A percentile compares a stretch with the other conserved stretches of the same genome.
Conservation (phyloP, 2,113 vertebrate genomes). For the Polyodon spathula region DNA sequence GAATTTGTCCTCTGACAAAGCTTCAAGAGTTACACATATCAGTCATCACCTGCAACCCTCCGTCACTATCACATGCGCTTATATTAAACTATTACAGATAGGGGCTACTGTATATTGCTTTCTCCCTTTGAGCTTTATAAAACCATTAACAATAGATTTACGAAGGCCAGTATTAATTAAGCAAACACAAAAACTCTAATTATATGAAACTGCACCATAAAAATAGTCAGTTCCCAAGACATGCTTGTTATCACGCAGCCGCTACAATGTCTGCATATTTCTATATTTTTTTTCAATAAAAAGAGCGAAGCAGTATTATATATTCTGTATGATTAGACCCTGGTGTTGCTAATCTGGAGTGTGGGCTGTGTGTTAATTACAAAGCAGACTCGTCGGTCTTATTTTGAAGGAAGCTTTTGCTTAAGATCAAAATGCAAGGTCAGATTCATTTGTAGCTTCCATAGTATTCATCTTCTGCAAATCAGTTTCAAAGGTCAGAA, state of each 20-base stretch:
- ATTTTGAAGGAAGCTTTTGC: neutral
- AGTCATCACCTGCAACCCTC: too few species aligned
- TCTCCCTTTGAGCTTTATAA: neutral
- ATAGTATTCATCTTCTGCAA: too few species aligned
- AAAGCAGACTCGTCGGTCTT: neutral
- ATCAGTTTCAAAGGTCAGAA: too few species aligned
- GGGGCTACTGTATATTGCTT: neutral
- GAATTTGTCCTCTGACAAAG: too few species aligned
- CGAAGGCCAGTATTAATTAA: neutral
- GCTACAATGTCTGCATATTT: neutral
- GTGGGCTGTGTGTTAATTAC: neutral
- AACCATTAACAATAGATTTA: neutral
- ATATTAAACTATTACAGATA: too few species aligned
- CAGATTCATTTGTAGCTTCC: too few species aligned
- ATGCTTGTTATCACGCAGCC: neutral
- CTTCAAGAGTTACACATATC: too few species aligned
- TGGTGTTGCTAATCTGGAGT: neutral
- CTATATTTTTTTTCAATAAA: too few species aligned
- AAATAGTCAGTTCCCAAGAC: neutral
- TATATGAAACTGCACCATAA: neutral
- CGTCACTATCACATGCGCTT: too few species aligned
- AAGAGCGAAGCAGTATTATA: too few species aligned
- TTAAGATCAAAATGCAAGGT: neutral
- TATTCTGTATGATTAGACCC: too few species aligned
- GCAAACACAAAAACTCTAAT: neutral